phyloP scores from a whole-genome alignment of 2,113 vertebrate genomes.

The Phylloscopus trochilus region DNA sequence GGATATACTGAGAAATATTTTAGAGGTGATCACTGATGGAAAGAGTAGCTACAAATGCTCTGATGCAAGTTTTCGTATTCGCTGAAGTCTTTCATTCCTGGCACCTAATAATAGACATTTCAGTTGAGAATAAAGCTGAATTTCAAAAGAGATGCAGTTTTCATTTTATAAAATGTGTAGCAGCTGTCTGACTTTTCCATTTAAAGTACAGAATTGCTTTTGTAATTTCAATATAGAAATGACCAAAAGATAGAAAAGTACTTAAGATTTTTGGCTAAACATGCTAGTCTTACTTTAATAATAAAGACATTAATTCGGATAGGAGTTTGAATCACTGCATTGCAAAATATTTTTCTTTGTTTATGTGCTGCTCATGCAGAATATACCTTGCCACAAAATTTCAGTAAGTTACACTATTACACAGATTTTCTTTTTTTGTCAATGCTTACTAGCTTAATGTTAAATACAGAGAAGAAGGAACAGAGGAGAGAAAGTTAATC shows the following conservation, averaged over 20 bases:
- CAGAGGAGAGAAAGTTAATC: not conserved
- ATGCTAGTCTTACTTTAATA: not conserved
- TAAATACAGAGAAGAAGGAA: not conserved
- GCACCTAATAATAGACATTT: conserved; percentile 53
- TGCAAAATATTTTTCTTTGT: not conserved
- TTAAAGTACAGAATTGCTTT: conserved; percentile 45
- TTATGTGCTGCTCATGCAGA: not conserved
- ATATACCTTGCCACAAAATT: not conserved
- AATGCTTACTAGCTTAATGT: not conserved
- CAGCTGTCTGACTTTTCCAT: conserved; percentile 60
- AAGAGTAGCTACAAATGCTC: not conserved
- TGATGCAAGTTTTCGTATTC: conserved; percentile 44
- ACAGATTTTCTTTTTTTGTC: not conserved
- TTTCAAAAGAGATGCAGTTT: conserved; percentile 71
- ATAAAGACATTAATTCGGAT: not conserved
- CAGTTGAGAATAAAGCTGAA: conserved; percentile 59
- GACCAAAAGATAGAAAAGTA: not conserved
- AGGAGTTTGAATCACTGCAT: not conserved
- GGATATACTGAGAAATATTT: not conserved
- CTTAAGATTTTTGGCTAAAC: conserved; percentile 41
- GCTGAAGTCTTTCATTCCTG: conserved; percentile 58
- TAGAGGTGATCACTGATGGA: not conserved
- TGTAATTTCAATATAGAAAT: conserved; percentile 1
- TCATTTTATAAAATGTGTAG: conserved; percentile 64
- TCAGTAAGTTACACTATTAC: not conserved